These are phyloP conservation scores for Hylaea fasciaria DNA, from an alignment of 2,888 invertebrate species.

Conservation along the genomic window DNA sequence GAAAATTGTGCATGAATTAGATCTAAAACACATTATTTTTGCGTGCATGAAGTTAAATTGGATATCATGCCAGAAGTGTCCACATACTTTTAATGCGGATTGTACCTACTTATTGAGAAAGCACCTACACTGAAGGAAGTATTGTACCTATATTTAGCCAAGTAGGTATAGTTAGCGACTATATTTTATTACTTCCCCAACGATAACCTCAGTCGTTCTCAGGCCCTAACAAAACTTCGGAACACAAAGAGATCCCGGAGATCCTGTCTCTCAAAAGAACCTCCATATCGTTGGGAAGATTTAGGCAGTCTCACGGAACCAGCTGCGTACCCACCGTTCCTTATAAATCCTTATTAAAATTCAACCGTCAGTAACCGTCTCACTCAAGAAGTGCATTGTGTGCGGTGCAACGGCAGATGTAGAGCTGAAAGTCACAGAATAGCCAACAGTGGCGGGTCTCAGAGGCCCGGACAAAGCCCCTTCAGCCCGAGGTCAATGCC, in stretches of 20 bases:
- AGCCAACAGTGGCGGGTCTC: slow-evolving; percentile 6
- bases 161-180: too few relatives aligned
- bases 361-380: slow-evolving; percentile 58
- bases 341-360: slow-evolving; percentile 52
- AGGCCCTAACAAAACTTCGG: too few relatives aligned
- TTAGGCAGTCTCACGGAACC: slow-evolving; percentile 11
- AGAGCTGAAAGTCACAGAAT: slow-evolving; percentile 51
- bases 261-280: slow-evolving; percentile 7
- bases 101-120: too few relatives aligned
- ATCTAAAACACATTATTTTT: too few relatives aligned
- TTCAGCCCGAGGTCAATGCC: slow-evolving; percentile 46
- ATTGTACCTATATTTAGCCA: too few relatives aligned
- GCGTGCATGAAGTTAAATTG: too few relatives aligned
- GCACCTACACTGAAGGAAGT: too few relatives aligned
- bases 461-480: slow-evolving; percentile 25
- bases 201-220: too few relatives aligned
- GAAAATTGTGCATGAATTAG: too few relatives aligned
- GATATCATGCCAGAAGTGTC: too few relatives aligned
- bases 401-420: slow-evolving; percentile 70
- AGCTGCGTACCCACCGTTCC: slow-evolving; percentile 41
- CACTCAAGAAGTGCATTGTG: slow-evolving; percentile 58
- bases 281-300: neutral
- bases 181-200: too few relatives aligned
- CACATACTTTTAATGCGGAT: too few relatives aligned
- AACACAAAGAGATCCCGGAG: neutral